Base-by-base conservation (phyloP, 2,113 vertebrate species). In the Xiphophorus couchianus region DNA sequence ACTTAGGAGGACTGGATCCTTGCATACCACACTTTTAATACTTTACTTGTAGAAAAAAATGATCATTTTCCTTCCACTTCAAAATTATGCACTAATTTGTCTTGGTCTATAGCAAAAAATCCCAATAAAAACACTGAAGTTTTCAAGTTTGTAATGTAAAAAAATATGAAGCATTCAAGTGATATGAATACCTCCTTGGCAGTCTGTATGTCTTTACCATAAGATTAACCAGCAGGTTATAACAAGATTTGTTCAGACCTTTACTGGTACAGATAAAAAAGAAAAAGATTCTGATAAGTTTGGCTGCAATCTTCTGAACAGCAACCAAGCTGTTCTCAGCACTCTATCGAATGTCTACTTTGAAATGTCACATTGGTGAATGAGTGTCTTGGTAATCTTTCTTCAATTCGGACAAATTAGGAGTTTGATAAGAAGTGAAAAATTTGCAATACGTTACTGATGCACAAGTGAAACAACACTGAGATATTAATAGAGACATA, bases 231-330 rank as follows among this genome's bases (percentile, higher is more conserved):
- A 10, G 15, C 33, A 66, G 28, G n/a, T 35, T 58, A 60, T 39
- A 29, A 60, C 62, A 81, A 69, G 42, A 72, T 78, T 78, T 78
- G 58, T 44, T 83, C 69, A 65, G 44, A 69, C 69, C 71, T 42
- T 58, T 2, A 64, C 39, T 73, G 42, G 42, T n/a, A 29, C 69
- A 73, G 30, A 65, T 30, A 54, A 73, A n/a, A 66, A 31, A 31
- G 66, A 2, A 31, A 66, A 3, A 65, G 11, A 42, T 42, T 73
- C 11, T 54, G 66, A 60, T 27, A 66, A 67, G 58, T 71, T 67
- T 82, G 44, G 31, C 2, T n/a, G n/a, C n/a, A n/a, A n/a, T n/a
- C n/a, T n/a, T n/a, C n/a, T n/a, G n/a, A n/a, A n/a, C n/a, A n/a
- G n/a, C 4, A 73, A 76, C 12, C 71, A 72, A 44, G 71, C 39